Evolutionary conservation across 2,113 vertebrate species (phyloP), one percentile per base, ranked within the genome.

Genomic region (Carassius gibelio): DNA sequence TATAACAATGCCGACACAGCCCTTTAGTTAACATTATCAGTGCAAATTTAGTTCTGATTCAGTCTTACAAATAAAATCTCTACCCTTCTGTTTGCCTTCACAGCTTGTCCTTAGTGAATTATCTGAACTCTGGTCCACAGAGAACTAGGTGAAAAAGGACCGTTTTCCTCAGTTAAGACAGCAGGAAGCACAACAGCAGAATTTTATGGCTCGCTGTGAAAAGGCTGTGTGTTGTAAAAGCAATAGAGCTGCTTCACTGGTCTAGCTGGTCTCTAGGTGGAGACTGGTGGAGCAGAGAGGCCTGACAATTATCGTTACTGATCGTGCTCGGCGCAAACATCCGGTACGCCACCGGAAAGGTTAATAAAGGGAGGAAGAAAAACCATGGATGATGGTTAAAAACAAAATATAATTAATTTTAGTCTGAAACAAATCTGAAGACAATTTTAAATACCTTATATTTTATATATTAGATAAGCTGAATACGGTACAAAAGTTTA

Each of bases 161-260:
- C n/a, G 11, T 71, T 48, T 81, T 36, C 17, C 48, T 55, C 80
- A 71, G 26, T 55, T 55, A 34, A 69, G 26, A 21, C 48, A 23
- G 30, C 38, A 66, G 17, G 8, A 64, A 66, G 61, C 23, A 50
- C 42, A 64, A 36, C 64, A 36, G 64, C 48, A 55, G 23, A 50
- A 23, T 71, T 77, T 82, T 82, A 52, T 71, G 48, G 45, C 10
- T 8, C 17, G 30, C 38, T 82, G 7, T n/a, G 26, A 55, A 69
- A 82, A 71, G 64, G 64, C 62, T 80, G n/a, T 80, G 59, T 64
- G 76, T 66, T 1, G 14, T 81, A 66, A 81, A 68, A 85, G 83
- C 86, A 84, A 87, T 85, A 87, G 57, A 11, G 23, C 85, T 64
- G 61, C 80, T 83, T 84, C 80, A 88, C 75, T 74, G 76, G 84